Conservation (phyloP, 2,888 invertebrate species). For the Rotaria magnacalcarata region DNA sequence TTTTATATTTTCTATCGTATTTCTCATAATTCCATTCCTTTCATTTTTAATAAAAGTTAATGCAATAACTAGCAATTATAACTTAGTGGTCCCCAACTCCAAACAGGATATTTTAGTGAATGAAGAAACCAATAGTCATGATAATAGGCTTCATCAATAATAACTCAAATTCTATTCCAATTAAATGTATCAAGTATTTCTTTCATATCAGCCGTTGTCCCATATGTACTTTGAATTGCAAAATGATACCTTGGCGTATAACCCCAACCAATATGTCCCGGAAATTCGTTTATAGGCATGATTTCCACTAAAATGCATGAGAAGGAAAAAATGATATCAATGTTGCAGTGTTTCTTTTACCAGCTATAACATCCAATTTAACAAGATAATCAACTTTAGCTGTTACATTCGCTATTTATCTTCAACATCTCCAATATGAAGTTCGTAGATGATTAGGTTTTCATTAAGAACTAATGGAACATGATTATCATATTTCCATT, state of each 20-base stretch:
- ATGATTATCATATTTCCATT: slow-evolving; percentile 23
- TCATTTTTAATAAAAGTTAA: too few species aligned
- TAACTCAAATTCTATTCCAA: not conserved
- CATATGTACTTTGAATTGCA: slow-evolving; percentile 7
- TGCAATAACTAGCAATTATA: too few species aligned
- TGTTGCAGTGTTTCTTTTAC: not conserved
- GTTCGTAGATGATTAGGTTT: not conserved
- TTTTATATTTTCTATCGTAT: slow-evolving; percentile 5
- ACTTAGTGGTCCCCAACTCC: not conserved
- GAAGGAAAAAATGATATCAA: not conserved
- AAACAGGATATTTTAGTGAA: not conserved
- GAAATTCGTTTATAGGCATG: not conserved
- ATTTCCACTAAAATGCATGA: not conserved
- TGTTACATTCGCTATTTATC: not conserved
- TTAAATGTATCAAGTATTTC: slow-evolving; percentile 27
- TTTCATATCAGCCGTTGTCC: not conserved
- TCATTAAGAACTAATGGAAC: not conserved
- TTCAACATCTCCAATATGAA: slow-evolving; percentile 4
- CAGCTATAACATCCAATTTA: not conserved
- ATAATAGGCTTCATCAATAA: slow-evolving; percentile 24
- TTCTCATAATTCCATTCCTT: not conserved
- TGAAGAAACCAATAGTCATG: slow-evolving; percentile 28
- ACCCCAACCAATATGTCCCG: not conserved
- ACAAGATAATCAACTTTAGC: slow-evolving; percentile 4
- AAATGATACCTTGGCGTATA: slow-evolving; percentile 14